These are phyloP conservation scores for Enteromius argenteus DNA, from an alignment of 2,797 vertebrate species.

Conservation along the genomic window DNA sequence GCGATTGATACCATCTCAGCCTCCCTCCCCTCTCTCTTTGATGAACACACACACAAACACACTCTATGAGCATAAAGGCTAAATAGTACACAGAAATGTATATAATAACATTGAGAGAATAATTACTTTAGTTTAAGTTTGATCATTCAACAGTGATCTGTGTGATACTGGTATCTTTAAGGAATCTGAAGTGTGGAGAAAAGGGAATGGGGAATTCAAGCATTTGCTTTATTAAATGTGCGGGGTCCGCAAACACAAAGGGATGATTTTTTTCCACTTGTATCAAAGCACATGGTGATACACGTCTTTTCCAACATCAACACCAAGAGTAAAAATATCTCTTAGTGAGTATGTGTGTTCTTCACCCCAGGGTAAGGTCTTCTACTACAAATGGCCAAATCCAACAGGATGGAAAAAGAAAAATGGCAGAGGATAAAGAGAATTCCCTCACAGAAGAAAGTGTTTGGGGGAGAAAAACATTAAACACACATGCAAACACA, in stretches of 20 bases:
- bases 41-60: conserved; percentile 56
- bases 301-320: conserved; percentile 55
- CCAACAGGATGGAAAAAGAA: conserved; percentile 81
- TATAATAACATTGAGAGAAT: conserved; percentile 34
- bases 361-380: conserved; percentile 81
- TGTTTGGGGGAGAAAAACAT: conserved; percentile 54
- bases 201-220: conserved; percentile 17
- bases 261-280: conserved; percentile 25
- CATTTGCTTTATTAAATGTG: conserved; percentile 37
- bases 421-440: conserved; percentile 83
- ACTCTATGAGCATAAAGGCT: conserved; percentile 49
- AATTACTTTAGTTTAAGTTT: background rate
- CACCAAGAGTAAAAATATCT: conserved; percentile 61
- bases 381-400: conserved; percentile 76
- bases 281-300: conserved; percentile 50
- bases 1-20: conserved; percentile 82
- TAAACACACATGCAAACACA: conserved; percentile 56
- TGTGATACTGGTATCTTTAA: background rate
- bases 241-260: conserved; percentile 46
- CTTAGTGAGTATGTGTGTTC: conserved; percentile 58
- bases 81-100: conserved; percentile 62
- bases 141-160: background rate
- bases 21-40: conserved; percentile 73
- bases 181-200: background rate
- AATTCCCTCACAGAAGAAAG: conserved; percentile 72